Evolutionary conservation across 2,888 invertebrate genomes (phyloP).

Genomic region (Idaea aversata): DNA sequence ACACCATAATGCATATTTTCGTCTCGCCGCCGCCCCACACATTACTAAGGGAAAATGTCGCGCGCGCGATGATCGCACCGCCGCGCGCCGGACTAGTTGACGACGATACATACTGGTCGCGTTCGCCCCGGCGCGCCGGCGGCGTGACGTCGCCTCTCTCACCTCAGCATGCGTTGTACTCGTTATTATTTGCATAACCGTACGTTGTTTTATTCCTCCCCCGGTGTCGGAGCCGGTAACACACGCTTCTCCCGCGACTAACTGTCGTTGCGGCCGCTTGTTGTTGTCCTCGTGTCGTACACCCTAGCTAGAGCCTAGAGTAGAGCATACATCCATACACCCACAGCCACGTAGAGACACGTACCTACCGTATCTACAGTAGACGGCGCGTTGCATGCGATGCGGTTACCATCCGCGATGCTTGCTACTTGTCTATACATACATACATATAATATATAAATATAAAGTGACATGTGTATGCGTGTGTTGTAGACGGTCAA

Average conservation of each 20-base stretch:
- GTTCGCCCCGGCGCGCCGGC: slow-evolving; percentile 11
- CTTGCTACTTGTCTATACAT: not conserved
- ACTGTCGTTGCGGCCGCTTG: no score
- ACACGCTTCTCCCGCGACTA: no score
- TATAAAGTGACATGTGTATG: not conserved
- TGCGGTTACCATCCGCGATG: not conserved
- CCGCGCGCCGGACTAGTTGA: slow-evolving; percentile 1
- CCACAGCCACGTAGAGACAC: no score
- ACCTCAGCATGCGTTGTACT: slow-evolving; percentile 46
- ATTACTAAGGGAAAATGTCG: slow-evolving; percentile 78
- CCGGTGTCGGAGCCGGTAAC: slow-evolving; percentile 13
- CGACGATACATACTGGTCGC: slow-evolving; percentile 2
- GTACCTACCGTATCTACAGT: no score
- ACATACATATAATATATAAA: no score
- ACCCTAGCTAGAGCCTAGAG: no score
- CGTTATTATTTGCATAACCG: slow-evolving; percentile 30
- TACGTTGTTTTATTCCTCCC: slow-evolving; percentile 17
- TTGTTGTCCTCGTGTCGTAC: no score
- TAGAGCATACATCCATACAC: no score
- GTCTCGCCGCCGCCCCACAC: slow-evolving; percentile 57
- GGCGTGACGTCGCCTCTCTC: slow-evolving; percentile 37
- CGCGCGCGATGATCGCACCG: slow-evolving; percentile 3
- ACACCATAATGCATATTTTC: slow-evolving; percentile 73
- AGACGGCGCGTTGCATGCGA: not conserved
- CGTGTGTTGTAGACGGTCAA: slow-evolving; percentile 84